These are phyloP conservation scores for Listronotus bonariensis DNA, from an alignment of 1,140 invertebrate species.

Conservation along the genomic window DNA sequence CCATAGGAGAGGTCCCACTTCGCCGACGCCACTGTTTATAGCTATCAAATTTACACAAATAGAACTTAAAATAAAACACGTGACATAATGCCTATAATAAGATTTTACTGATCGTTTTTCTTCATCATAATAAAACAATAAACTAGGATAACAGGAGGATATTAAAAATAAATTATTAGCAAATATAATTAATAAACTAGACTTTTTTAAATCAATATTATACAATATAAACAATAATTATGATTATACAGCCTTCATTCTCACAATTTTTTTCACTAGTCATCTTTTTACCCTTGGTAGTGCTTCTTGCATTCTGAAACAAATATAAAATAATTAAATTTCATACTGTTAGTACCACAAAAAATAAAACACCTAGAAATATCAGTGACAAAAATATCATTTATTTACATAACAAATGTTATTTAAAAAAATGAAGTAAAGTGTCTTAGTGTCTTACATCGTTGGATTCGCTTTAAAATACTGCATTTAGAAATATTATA, in stretches of 20 bases:
- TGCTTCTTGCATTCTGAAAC: slow-evolving; percentile 44
- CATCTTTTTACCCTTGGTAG: slow-evolving; percentile 31
- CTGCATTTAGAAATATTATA: too few relatives aligned
- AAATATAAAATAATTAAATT: slow-evolving; percentile 10
- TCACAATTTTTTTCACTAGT: slow-evolving; percentile 43
- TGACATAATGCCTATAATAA: slow-evolving; percentile 23
- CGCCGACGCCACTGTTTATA: too few relatives aligned
- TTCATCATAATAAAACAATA: slow-evolving; percentile 35
- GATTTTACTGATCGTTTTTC: slow-evolving; percentile 29
- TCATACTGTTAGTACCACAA: too few relatives aligned
- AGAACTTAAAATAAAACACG: not conserved
- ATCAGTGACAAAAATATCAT: too few relatives aligned
- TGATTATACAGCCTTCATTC: slow-evolving; percentile 52
- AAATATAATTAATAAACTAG: slow-evolving; percentile 42
- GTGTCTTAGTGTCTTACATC: too few relatives aligned
- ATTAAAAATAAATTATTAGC: slow-evolving; percentile 45
- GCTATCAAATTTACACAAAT: too few relatives aligned
- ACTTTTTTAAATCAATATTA: slow-evolving; percentile 46
- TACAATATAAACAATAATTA: slow-evolving; percentile 52
- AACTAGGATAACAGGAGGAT: slow-evolving; percentile 35
- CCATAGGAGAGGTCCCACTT: too few relatives aligned
- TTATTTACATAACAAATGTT: too few relatives aligned
- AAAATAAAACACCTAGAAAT: too few relatives aligned
- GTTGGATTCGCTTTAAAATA: too few relatives aligned
- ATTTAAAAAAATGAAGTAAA: too few relatives aligned